Evolutionary conservation across 1,140 invertebrate species (phyloP).

Genomic region (Oryzaephilus surinamensis): DNA sequence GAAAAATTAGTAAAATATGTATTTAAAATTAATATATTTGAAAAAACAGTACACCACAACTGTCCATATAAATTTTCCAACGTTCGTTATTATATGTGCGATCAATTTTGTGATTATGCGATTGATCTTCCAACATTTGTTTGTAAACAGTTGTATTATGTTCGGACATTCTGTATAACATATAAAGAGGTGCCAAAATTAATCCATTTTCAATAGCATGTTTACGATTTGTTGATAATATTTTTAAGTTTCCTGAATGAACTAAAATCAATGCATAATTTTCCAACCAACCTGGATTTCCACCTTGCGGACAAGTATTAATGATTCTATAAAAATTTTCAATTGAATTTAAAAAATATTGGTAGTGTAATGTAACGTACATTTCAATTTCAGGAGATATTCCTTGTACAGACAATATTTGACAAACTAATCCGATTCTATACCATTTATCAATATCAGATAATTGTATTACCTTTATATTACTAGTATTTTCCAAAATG

Average conservation of each 20-base stretch:
- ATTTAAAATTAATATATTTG: slow-evolving; percentile 4
- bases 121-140: slow-evolving; percentile 21
- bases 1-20: neutral
- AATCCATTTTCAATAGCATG: slow-evolving; percentile 33
- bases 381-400: slow-evolving; percentile 51
- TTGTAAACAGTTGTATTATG: slow-evolving; percentile 15
- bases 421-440: slow-evolving; percentile 48
- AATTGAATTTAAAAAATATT: too few species aligned
- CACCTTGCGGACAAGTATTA: slow-evolving; percentile 19
- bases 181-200: slow-evolving; percentile 33
- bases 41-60: slow-evolving; percentile 19
- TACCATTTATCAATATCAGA: slow-evolving; percentile 41
- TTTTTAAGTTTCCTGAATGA: slow-evolving; percentile 40
- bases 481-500: slow-evolving; percentile 23
- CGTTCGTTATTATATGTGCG: slow-evolving; percentile 1
- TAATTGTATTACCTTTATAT: slow-evolving; percentile 27
- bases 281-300: slow-evolving; percentile 55
- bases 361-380: slow-evolving; percentile 28
- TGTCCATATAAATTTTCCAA: slow-evolving; percentile 28
- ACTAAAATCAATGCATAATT: slow-evolving; percentile 48
- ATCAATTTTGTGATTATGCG: neutral
- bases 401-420: slow-evolving; percentile 46
- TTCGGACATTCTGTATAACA: slow-evolving; percentile 28
- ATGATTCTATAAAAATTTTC: too few species aligned
- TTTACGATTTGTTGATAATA: slow-evolving; percentile 33